Percentiles rank a stretch among this genome's conserved stretches.
These are phyloP conservation scores for Syrmaticus mikado DNA, from an alignment of 2,113 vertebrate genomes.

Conservation along the genomic window DNA sequence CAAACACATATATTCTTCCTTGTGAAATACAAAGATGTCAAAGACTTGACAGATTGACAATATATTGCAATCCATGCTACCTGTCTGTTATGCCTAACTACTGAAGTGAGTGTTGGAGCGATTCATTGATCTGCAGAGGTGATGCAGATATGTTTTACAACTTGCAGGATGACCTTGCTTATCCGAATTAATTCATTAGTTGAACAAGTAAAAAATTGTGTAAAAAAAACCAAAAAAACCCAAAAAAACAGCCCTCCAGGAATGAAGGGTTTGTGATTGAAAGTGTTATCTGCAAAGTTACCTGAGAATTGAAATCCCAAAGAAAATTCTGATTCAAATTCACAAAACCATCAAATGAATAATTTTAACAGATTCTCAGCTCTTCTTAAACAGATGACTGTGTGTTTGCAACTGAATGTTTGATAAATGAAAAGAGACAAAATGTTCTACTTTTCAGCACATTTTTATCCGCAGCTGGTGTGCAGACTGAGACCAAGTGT, in stretches of 20 bases:
- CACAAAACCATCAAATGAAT: slow-evolving; percentile 66
- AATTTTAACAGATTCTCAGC: slow-evolving; percentile 70
- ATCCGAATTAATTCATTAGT: not conserved
- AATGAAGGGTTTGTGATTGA: not conserved
- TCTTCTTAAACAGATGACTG: slow-evolving; percentile 70
- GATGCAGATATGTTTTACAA: not conserved
- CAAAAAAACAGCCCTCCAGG: too few relatives aligned
- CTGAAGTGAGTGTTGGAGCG: not conserved
- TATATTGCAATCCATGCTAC: not conserved
- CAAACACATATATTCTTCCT: not conserved
- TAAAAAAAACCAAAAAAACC: not conserved
- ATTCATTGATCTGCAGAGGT: not conserved
- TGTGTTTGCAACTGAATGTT: slow-evolving; percentile 79
- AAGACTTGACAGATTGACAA: not conserved
- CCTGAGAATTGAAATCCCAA: slow-evolving; percentile 34
- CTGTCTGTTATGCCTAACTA: not conserved
- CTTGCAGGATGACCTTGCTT: not conserved
- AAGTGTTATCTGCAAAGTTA: slow-evolving; percentile 29
- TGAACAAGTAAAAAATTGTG: not conserved
- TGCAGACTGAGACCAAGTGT: slow-evolving; percentile 81
- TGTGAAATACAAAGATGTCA: not conserved
- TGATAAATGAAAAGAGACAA: slow-evolving; percentile 83
- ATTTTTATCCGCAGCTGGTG: slow-evolving; percentile 85
- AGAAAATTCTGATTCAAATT: slow-evolving; percentile 42
- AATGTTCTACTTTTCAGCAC: slow-evolving; percentile 87